Evolutionary conservation across 2,797 vertebrate genomes (phyloP).

Genomic region (Brotula barbata): DNA sequence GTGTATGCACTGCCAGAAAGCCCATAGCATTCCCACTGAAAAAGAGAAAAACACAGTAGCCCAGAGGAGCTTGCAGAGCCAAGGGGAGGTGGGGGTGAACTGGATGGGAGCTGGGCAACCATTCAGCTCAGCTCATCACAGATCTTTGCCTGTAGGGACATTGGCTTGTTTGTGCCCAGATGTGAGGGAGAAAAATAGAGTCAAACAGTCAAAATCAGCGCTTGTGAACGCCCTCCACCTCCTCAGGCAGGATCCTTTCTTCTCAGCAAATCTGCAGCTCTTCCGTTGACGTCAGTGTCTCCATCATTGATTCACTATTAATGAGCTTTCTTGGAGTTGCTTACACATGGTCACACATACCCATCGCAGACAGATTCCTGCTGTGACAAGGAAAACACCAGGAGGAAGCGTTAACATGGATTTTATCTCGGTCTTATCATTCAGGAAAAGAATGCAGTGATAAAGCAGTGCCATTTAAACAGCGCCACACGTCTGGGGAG

Average conservation of each 20-base stretch:
- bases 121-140: constrained; percentile 45
- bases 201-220: constrained; percentile 57
- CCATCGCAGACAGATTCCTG: background rate
- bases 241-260: constrained; percentile 51
- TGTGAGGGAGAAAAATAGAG: constrained; percentile 65
- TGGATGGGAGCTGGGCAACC: constrained; percentile 35
- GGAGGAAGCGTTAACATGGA: constrained; percentile 47
- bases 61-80: constrained; percentile 49
- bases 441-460: constrained; percentile 39
- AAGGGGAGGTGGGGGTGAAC: constrained; percentile 23
- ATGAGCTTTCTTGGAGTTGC: background rate
- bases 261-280: constrained; percentile 51
- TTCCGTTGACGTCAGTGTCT: constrained; percentile 57
- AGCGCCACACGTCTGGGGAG: constrained; percentile 49
- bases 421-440: constrained; percentile 44
- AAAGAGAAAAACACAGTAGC: constrained; percentile 26
- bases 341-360: background rate
- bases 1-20: constrained; percentile 42
- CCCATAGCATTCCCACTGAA: constrained; percentile 27
- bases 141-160: constrained; percentile 59
- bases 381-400: constrained; percentile 14
- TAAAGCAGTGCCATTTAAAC: constrained; percentile 48
- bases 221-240: constrained; percentile 47
- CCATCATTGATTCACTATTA: constrained; percentile 25
- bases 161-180: constrained; percentile 71